These are phyloP conservation scores for Glossosoma conforme DNA, from an alignment of 1,140 invertebrate genomes.

Conservation along the genomic window DNA sequence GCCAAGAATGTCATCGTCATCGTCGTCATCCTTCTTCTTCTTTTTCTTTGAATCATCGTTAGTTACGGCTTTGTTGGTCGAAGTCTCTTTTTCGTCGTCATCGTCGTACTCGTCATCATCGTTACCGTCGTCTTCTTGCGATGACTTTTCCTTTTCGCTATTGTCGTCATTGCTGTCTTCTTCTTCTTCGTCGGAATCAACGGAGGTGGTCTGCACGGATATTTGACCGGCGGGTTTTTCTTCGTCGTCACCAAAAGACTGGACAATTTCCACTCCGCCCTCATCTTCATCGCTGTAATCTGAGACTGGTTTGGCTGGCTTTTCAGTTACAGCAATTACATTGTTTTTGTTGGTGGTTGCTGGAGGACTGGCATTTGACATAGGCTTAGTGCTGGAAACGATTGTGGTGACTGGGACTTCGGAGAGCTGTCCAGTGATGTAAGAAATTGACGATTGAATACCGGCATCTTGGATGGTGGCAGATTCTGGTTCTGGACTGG, in stretches of 20 bases:
- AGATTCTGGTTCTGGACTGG: slow-evolving; percentile 18
- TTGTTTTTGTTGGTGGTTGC: background rate
- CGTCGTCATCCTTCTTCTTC: slow-evolving; percentile 27
- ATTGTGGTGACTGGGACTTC: slow-evolving; percentile 43
- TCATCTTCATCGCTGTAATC: slow-evolving; percentile 39
- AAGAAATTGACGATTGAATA: slow-evolving; percentile 47
- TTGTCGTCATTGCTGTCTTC: slow-evolving; percentile 25
- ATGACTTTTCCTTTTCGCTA: slow-evolving; percentile 8
- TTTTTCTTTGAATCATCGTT: slow-evolving; percentile 18
- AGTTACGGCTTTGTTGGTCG: slow-evolving; percentile 5
- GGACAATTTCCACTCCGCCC: slow-evolving; percentile 42
- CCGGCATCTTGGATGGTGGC: slow-evolving; percentile 44
- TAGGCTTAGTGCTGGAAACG: slow-evolving; percentile 33
- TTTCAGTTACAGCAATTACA: background rate
- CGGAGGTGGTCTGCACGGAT: slow-evolving; percentile 10
- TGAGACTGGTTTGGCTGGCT: slow-evolving; percentile 4
- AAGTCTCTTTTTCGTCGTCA: slow-evolving; percentile 32
- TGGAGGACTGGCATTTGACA: slow-evolving; percentile 22
- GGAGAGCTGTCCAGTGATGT: slow-evolving; percentile 47
- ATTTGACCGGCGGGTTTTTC: slow-evolving; percentile 42
- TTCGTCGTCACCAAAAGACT: slow-evolving; percentile 42
- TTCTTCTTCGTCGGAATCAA: slow-evolving; percentile 33
- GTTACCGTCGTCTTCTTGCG: slow-evolving; percentile 16
- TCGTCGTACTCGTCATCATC: slow-evolving; percentile 29
- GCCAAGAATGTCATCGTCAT: slow-evolving; percentile 29